Conservation (phyloP, 92 coral and sea anemone genomes). For the Palythoa caribaeorum region DNA sequence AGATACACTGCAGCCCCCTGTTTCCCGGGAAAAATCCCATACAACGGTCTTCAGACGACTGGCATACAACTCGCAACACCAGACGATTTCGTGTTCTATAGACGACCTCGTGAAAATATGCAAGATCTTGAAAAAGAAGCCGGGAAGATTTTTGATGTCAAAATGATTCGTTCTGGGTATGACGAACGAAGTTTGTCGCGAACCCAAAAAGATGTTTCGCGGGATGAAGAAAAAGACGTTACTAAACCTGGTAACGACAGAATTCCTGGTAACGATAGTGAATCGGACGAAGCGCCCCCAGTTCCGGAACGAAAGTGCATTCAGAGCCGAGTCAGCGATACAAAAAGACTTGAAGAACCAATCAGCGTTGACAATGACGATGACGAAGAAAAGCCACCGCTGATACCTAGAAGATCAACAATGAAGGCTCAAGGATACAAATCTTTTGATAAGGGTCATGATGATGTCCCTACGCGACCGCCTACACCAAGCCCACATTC, state of each 20-base stretch:
- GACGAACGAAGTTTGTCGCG: conserved; percentile 27
- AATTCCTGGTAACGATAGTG: background rate
- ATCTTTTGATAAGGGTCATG: background rate
- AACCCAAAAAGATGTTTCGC: background rate
- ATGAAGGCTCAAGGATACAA: conserved; percentile 22
- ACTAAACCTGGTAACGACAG: background rate
- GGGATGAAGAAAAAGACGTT: background rate
- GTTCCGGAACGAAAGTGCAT: background rate
- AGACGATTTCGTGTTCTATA: conserved; percentile 39
- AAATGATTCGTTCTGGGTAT: conserved; percentile 40
- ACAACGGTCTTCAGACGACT: conserved; percentile 33
- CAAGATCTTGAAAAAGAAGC: conserved; percentile 42
- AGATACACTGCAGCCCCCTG: conserved; percentile 28
- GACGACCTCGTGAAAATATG: conserved; percentile 38
- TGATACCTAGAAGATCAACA: conserved; percentile 21
- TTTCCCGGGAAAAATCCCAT: background rate
- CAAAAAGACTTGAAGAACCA: background rate
- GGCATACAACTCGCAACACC: conserved; percentile 36
- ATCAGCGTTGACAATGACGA: background rate
- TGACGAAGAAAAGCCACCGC: conserved; percentile 31
- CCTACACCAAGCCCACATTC: background rate
- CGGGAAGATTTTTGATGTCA: conserved; percentile 36
- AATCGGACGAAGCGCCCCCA: background rate
- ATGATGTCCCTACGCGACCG: background rate
- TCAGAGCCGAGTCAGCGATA: background rate